These are phyloP conservation scores for Chionodraco myersi DNA, from an alignment of 2,113 vertebrate genomes.

Conservation along the genomic window DNA sequence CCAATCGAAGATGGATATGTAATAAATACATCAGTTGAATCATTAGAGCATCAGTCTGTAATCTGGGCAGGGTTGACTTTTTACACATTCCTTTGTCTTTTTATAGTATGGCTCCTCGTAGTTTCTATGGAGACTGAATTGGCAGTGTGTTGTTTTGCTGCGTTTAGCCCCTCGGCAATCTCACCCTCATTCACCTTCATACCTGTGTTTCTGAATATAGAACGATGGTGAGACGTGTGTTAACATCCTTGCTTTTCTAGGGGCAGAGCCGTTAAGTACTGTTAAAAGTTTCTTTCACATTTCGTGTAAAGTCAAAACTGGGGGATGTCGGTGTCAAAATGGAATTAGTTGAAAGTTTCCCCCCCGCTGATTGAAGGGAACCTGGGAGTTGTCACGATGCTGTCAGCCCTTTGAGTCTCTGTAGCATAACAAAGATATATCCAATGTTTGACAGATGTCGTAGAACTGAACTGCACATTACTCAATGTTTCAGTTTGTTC, in stretches of 20 bases:
- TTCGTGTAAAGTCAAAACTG: constrained; percentile 17
- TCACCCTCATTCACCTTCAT: constrained; percentile 61
- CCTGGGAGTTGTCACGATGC: background rate
- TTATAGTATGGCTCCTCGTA: constrained; percentile 50
- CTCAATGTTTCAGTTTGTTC: constrained; percentile 27
- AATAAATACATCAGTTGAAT: constrained; percentile 42
- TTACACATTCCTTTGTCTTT: constrained; percentile 48
- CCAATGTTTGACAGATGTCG: constrained; percentile 24
- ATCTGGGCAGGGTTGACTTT: constrained; percentile 31
- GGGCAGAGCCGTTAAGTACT: constrained; percentile 21
- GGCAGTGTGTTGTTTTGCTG: constrained; percentile 56
- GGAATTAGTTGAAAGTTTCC: constrained; percentile 23
- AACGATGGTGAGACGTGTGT: constrained; percentile 42
- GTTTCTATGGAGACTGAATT: constrained; percentile 74
- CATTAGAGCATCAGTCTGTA: constrained; percentile 18
- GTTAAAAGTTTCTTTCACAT: constrained; percentile 25
- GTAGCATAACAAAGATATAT: constrained; percentile 24
- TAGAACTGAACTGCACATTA: background rate
- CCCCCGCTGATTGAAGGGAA: background rate
- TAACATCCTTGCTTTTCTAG: constrained; percentile 28
- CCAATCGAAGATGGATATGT: constrained; percentile 24
- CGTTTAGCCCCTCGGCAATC: constrained; percentile 48
- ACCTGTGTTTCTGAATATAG: constrained; percentile 67
- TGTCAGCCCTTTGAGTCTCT: constrained; percentile 15
- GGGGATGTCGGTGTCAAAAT: constrained; percentile 10